Conservation (phyloP, 2,113 vertebrate species). For the Scomber colias region DNA sequence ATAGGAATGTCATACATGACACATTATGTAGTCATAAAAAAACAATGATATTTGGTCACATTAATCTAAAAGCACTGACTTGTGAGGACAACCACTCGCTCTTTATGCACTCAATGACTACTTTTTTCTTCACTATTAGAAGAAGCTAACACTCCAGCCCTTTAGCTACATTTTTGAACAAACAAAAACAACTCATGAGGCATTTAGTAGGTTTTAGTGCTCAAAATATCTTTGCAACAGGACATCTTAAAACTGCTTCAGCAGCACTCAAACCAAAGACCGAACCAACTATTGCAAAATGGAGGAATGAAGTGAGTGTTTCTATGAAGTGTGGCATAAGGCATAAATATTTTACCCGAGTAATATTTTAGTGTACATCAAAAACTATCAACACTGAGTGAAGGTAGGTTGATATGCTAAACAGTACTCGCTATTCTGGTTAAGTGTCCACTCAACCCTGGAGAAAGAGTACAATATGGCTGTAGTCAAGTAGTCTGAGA, state of each 20-base stretch:
- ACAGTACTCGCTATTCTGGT: constrained; percentile 40
- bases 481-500: constrained; percentile 38
- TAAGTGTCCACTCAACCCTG: constrained; percentile 29
- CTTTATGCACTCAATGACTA: constrained; percentile 15
- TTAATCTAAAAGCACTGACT: constrained; percentile 42
- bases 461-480: constrained; percentile 51
- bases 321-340: constrained; percentile 46
- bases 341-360: constrained; percentile 49
- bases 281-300: constrained; percentile 17
- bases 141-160: constrained; percentile 37
- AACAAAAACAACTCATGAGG: constrained; percentile 10
- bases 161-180: constrained; percentile 39
- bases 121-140: constrained; percentile 3
- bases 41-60: constrained; percentile 63
- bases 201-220: constrained; percentile 22
- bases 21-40: neutral
- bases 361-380: constrained; percentile 50
- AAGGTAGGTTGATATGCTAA: constrained; percentile 30
- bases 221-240: neutral
- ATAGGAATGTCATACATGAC: constrained; percentile 50
- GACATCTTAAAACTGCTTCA: constrained; percentile 27
- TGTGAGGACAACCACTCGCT: neutral
- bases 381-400: constrained; percentile 56
- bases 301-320: constrained; percentile 46
- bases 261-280: constrained; percentile 22